A percentile compares a stretch with the other conserved stretches of the same genome.
These are phyloP conservation scores for Cylas formicarius DNA, from an alignment of 1,140 invertebrate genomes.

Conservation along the genomic window DNA sequence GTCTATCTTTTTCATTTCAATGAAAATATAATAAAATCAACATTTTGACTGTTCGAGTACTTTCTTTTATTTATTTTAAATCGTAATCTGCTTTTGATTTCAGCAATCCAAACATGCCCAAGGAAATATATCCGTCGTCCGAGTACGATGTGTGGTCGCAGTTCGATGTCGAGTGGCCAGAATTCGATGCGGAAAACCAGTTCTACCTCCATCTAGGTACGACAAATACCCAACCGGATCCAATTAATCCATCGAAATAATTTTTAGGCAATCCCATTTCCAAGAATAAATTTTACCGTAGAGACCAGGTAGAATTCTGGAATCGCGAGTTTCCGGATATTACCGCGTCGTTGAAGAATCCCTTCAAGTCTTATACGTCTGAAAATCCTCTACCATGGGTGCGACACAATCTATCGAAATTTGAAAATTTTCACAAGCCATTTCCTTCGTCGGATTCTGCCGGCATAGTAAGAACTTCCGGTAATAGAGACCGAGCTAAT, in stretches of 20 bases:
- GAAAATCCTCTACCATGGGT: slow-evolving; percentile 16
- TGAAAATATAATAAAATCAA: too few species aligned
- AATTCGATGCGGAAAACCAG: slow-evolving; percentile 63
- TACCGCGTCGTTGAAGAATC: slow-evolving; percentile 36
- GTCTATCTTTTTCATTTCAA: slow-evolving; percentile 1
- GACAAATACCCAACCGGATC: slow-evolving; percentile 12
- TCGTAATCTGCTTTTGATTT: slow-evolving; percentile 31
- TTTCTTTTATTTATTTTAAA: slow-evolving; percentile 8
- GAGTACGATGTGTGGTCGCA: slow-evolving; percentile 55
- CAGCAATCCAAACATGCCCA: slow-evolving; percentile 70
- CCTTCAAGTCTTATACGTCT: too few species aligned
- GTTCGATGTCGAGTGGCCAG: slow-evolving; percentile 70
- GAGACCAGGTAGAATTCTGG: slow-evolving; percentile 64
- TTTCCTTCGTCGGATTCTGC: slow-evolving; percentile 3
- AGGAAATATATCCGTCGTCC: slow-evolving; percentile 50
- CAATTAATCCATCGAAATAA: slow-evolving; percentile 1
- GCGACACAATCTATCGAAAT: slow-evolving; percentile 1
- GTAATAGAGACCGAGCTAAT: slow-evolving; percentile 8
- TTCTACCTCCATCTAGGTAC: slow-evolving; percentile 71
- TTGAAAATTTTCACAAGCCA: slow-evolving; percentile 21
- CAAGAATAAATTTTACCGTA: slow-evolving; percentile 54
- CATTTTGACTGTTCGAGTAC: too few species aligned
- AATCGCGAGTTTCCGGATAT: slow-evolving; percentile 58
- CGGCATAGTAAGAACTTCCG: slow-evolving; percentile 10
- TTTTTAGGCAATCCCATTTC: slow-evolving; percentile 57